phyloP scores from a whole-genome alignment of 2,888 invertebrate genomes.

The Liopterus haemorrhoidalis region DNA sequence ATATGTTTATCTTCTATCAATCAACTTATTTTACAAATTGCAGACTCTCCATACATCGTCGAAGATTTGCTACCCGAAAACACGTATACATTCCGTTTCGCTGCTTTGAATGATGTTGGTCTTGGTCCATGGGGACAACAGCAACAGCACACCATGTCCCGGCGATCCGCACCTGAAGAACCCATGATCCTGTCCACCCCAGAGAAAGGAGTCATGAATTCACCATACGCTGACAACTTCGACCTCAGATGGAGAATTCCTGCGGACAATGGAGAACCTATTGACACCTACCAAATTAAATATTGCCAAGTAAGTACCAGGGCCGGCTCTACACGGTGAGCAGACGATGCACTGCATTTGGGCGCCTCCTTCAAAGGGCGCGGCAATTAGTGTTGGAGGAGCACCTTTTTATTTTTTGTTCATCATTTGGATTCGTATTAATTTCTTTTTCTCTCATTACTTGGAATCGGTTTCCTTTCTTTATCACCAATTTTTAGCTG shows the following conservation, averaged over 20 bases:
- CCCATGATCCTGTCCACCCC: slow-evolving; percentile 56
- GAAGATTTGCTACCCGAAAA: slow-evolving; percentile 73
- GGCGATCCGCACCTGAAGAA: slow-evolving; percentile 69
- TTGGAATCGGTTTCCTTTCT: too few relatives aligned
- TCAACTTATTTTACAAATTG: slow-evolving; percentile 4
- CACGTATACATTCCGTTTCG: slow-evolving; percentile 76
- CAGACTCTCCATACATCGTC: slow-evolving; percentile 71
- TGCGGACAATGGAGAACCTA: slow-evolving; percentile 83
- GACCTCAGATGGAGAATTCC: slow-evolving; percentile 81
- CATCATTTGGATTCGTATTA: too few relatives aligned
- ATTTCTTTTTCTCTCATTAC: too few relatives aligned
- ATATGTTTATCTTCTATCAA: not conserved
- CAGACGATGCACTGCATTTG: too few relatives aligned
- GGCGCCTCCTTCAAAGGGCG: too few relatives aligned
- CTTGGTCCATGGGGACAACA: slow-evolving; percentile 66
- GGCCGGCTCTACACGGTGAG: too few relatives aligned
- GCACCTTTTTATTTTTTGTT: too few relatives aligned
- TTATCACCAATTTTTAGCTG: too few relatives aligned
- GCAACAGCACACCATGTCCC: slow-evolving; percentile 64
- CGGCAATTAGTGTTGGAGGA: too few relatives aligned
- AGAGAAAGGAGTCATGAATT: slow-evolving; percentile 50
- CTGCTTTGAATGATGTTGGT: slow-evolving; percentile 79
- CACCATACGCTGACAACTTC: slow-evolving; percentile 69
- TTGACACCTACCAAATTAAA: slow-evolving; percentile 73
- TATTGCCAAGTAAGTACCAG: slow-evolving; percentile 75